These are phyloP conservation scores for Zelostemma sp. DNA, from an alignment of 1,140 invertebrate species.

Conservation along the genomic window DNA sequence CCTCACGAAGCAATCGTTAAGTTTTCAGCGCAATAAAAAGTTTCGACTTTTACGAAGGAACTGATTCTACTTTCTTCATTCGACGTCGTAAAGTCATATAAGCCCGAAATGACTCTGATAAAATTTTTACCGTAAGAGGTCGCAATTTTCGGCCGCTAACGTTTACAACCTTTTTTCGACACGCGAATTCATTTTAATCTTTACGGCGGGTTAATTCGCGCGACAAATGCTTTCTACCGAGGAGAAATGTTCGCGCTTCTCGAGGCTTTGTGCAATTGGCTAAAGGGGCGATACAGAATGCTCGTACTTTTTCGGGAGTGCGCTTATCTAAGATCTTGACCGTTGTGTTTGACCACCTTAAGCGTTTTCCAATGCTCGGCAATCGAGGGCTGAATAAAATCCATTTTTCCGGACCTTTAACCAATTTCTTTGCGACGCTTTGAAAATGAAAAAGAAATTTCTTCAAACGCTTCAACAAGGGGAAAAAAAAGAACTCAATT, in stretches of 20 bases:
- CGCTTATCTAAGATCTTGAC: slow-evolving; percentile 60
- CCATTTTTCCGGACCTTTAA: slow-evolving; percentile 23
- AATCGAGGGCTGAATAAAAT: slow-evolving; percentile 24
- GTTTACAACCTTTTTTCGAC: neutral
- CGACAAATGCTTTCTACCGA: neutral
- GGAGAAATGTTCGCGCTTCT: slow-evolving; percentile 2
- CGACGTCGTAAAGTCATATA: slow-evolving; percentile 1
- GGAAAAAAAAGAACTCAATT: too few relatives aligned
- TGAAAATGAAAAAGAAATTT: slow-evolving; percentile 11
- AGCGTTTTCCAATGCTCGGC: slow-evolving; percentile 61
- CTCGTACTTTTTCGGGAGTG: slow-evolving; percentile 47
- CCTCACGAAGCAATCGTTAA: neutral
- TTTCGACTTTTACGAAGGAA: neutral
- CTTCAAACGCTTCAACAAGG: too few relatives aligned
- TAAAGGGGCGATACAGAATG: slow-evolving; percentile 19
- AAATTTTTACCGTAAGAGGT: neutral
- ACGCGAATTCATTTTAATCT: neutral
- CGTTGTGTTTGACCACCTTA: slow-evolving; percentile 45
- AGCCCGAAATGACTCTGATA: neutral
- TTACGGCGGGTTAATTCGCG: neutral
- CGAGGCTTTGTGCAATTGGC: slow-evolving; percentile 18
- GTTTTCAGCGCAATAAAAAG: neutral
- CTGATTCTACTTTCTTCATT: neutral
- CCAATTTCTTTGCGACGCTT: slow-evolving; percentile 18
- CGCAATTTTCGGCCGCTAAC: neutral